Percentiles rank a stretch among this genome's conserved stretches.
These are phyloP conservation scores for Monomorium pharaonis DNA, from an alignment of 1,140 invertebrate genomes.

Conservation along the genomic window DNA sequence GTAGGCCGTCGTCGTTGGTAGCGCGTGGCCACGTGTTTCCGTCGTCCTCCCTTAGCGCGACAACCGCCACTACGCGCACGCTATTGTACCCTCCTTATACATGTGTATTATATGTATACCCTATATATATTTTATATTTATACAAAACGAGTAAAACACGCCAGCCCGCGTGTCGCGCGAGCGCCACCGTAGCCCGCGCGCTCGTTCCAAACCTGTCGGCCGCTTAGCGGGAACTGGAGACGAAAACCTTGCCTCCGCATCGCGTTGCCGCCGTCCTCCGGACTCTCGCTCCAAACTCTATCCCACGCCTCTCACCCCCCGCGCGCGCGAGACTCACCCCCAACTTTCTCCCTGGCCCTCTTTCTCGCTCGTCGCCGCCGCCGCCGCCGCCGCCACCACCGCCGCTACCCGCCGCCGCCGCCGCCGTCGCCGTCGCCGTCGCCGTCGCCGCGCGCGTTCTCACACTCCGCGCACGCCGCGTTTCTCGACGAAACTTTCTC, in stretches of 20 bases:
- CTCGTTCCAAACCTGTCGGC: constrained; percentile 81
- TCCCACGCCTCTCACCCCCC: constrained; percentile 51
- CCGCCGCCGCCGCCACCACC: neutral
- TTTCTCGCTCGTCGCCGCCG: constrained; percentile 56
- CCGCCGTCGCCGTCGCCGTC: neutral
- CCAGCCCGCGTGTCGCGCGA: constrained; percentile 66
- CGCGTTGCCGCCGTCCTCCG: constrained; percentile 73
- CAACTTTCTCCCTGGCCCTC: constrained; percentile 65
- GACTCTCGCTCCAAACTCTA: constrained; percentile 73
- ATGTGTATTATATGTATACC: neutral
- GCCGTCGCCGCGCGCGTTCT: constrained; percentile 49
- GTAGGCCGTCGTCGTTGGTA: constrained; percentile 49
- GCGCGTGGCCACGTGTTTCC: constrained; percentile 66
- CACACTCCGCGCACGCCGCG: constrained; percentile 67
- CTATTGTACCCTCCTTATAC: constrained; percentile 41
- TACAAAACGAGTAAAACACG: constrained; percentile 63
- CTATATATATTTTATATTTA: neutral
- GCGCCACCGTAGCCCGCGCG: constrained; percentile 55
- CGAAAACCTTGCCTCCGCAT: constrained; percentile 76
- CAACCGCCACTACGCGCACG: constrained; percentile 63
- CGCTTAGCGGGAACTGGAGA: constrained; percentile 84
- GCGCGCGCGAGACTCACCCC: constrained; percentile 42
- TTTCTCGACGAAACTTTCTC: constrained; percentile 79
- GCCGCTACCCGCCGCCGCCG: neutral
- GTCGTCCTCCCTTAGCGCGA: constrained; percentile 46